phyloP scores from a whole-genome alignment of 2,113 vertebrate genomes.

The Amphiprion ocellaris region DNA sequence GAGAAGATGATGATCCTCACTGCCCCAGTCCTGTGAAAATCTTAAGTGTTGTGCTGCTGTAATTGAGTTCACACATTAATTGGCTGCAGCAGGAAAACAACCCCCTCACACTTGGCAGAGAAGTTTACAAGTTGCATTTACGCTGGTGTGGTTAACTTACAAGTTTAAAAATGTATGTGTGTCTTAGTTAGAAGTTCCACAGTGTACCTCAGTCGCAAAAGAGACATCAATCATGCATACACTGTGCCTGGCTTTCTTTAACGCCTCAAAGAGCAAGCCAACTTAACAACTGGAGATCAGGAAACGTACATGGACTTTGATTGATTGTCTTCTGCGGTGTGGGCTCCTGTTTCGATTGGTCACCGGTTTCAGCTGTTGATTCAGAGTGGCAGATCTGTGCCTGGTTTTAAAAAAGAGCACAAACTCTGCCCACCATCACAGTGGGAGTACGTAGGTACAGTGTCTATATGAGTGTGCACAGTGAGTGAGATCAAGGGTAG shows the following conservation, averaged over 20 bases:
- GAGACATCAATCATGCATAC: conserved; percentile 18
- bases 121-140: conserved; percentile 29
- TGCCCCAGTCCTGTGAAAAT: conserved; percentile 30
- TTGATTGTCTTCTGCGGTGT: conserved; percentile 15
- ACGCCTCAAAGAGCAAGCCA: not conserved
- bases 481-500: conserved; percentile 37
- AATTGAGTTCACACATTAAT: conserved; percentile 58
- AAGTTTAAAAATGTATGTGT: conserved; percentile 20
- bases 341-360: conserved; percentile 30
- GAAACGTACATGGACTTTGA: conserved; percentile 34
- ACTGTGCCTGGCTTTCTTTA: conserved; percentile 1
- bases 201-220: conserved; percentile 8
- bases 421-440: conserved; percentile 14
- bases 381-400: conserved; percentile 41
- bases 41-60: conserved; percentile 37
- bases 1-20: conserved; percentile 25
- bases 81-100: conserved; percentile 50
- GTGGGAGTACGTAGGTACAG: conserved; percentile 28
- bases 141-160: conserved; percentile 18
- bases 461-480: conserved; percentile 12
- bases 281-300: conserved; percentile 13
- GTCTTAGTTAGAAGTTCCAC: conserved; percentile 32
- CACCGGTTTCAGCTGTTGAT: conserved; percentile 30
- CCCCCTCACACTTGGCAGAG: conserved; percentile 40
- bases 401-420: conserved; percentile 25